A percentile compares a stretch with the other conserved stretches of the same genome.
These are phyloP conservation scores for Squalus acanthias DNA, from an alignment of 2,797 vertebrate genomes.

Conservation along the genomic window DNA sequence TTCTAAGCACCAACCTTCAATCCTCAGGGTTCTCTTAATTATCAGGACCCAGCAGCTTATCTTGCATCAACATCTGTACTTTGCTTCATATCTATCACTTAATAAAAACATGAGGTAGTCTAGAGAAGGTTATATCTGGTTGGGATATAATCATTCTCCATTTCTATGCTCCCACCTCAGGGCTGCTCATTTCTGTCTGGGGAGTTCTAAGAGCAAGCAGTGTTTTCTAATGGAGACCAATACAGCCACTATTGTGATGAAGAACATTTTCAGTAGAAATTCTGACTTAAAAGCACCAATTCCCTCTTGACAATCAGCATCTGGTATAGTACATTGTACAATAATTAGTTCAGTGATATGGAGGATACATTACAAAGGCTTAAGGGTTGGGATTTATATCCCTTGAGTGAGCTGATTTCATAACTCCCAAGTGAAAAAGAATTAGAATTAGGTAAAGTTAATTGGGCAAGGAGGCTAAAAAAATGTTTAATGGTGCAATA, in stretches of 20 bases:
- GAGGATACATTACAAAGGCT: neutral
- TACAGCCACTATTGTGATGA: neutral
- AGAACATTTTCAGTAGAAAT: neutral
- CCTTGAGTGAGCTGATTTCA: neutral
- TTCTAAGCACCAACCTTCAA: neutral
- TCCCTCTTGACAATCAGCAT: conserved; percentile 8
- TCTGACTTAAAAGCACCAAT: conserved; percentile 6
- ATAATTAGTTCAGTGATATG: neutral
- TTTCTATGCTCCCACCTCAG: neutral
- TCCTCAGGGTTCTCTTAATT: conserved; percentile 15
- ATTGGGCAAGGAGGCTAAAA: conserved; percentile 13
- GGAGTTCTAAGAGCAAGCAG: neutral
- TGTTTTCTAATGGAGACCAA: neutral
- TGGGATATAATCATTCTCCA: neutral
- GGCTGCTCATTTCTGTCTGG: neutral
- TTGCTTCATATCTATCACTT: neutral
- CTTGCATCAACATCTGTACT: neutral
- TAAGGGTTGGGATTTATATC: neutral
- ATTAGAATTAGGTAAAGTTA: conserved; percentile 9
- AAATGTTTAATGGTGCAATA: neutral
- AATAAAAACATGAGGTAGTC: neutral
- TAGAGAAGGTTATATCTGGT: neutral
- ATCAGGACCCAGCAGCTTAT: neutral
- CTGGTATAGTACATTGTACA: neutral
- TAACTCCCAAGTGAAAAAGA: neutral